These are phyloP conservation scores for Monoplex corrugatus DNA, from an alignment of 2,888 invertebrate genomes.

Conservation along the genomic window DNA sequence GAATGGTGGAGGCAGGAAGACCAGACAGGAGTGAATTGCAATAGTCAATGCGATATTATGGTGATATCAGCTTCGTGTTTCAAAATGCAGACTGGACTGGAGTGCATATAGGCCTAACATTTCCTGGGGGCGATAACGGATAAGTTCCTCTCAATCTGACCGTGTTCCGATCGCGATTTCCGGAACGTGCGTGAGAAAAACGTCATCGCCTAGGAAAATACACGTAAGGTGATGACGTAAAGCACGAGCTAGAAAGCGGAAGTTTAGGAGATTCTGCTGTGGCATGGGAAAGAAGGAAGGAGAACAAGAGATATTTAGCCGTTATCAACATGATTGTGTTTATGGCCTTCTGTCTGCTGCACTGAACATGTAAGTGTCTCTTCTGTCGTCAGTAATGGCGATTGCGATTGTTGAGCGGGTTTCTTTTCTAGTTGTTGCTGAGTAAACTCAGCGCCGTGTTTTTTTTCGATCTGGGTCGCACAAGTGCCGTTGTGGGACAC, in stretches of 20 bases:
- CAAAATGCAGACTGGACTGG: too few relatives aligned
- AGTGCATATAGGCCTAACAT: too few relatives aligned
- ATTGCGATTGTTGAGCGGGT: background rate
- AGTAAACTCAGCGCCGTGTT: background rate
- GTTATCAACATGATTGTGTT: background rate
- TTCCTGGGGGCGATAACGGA: too few relatives aligned
- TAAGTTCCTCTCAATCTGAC: too few relatives aligned
- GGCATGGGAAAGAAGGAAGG: slow-evolving; percentile 40
- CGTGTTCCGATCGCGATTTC: too few relatives aligned
- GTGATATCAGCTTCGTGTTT: too few relatives aligned
- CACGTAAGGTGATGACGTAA: slow-evolving; percentile 59
- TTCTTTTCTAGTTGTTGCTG: background rate
- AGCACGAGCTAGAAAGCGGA: slow-evolving; percentile 60
- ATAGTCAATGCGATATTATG: too few relatives aligned
- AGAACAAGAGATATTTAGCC: slow-evolving; percentile 18
- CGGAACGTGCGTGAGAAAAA: background rate
- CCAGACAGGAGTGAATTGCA: too few relatives aligned
- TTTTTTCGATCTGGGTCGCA: too few relatives aligned
- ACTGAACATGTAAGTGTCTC: slow-evolving; percentile 22
- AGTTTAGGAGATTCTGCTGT: slow-evolving; percentile 47
- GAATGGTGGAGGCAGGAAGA: too few relatives aligned
- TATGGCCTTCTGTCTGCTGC: background rate
- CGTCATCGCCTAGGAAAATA: slow-evolving; percentile 44
- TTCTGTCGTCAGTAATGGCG: background rate
- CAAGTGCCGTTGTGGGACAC: too few relatives aligned